Evolutionary conservation across 2,888 invertebrate species (phyloP), one percentile per base, ranked within the genome.

Genomic region (Synanthedon tipuliformis): DNA sequence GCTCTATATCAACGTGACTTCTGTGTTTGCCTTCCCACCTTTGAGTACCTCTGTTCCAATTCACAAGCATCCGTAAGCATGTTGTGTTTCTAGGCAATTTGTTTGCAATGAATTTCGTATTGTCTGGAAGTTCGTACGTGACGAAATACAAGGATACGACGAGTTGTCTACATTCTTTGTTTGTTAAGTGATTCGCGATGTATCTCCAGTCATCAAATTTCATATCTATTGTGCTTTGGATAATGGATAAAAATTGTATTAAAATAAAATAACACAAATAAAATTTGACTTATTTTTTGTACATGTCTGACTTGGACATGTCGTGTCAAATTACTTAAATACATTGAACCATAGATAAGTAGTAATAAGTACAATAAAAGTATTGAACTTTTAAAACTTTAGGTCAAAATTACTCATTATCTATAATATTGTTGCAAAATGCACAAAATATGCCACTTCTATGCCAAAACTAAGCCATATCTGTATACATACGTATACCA

Each of bases 91-190:
- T 75, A 12, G 89, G 83, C 48, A 90, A 65, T 56, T 78, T 80
- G 34, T 79, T 71, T 54, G 81, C 87, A 75, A 62, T 65, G 11
- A 34, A 55, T 1, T 53, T 27, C 50, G 72, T 50, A 51, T 52
- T 50, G 1, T 50, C 15, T 53, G 80, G 78, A 41, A 79, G 65
- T 27, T 74, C 62, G 55, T 73, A 72, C 1, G 71, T 61, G 13
- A 58, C 50, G 60, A 88, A 90, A 72, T 90, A 89, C 53, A 91
- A 81, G 11, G 89, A 86, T 13, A 90, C 89, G 12, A 90, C 80
- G 2, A 92, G 77, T 59, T 75, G 74, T 50, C 88, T 80, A 63
- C 92, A 92, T 72, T 92, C 90, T 60, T 80, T 74, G 10, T 68
- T 65, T 51, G 88, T 83, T 58, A 92, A 70, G 65, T 89, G 89